Percentiles rank a stretch among this genome's conserved stretches.
Conservation (phyloP, 2,797 vertebrate species). For the Ctenopoma multispine region DNA sequence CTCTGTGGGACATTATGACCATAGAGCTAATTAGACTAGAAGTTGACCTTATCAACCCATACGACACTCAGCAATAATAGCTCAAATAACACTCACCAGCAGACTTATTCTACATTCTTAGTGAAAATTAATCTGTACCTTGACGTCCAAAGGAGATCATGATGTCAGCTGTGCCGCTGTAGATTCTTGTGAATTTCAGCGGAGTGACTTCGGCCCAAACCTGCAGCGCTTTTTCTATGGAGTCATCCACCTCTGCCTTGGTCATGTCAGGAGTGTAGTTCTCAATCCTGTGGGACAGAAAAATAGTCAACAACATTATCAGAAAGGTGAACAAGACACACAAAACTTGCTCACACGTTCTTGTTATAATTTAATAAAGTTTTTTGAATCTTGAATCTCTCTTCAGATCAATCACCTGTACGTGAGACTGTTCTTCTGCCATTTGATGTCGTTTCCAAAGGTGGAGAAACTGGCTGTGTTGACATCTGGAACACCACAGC, state of each 20-base stretch:
- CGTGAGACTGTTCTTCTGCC: slow-evolving; percentile 86
- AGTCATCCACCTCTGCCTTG: slow-evolving; percentile 85
- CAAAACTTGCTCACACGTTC: not conserved
- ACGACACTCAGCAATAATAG: no score
- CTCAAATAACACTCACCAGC: no score
- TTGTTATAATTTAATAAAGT: no score
- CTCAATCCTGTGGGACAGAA: slow-evolving; percentile 84
- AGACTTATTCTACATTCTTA: no score
- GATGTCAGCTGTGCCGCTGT: slow-evolving; percentile 89
- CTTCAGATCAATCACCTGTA: slow-evolving; percentile 86
- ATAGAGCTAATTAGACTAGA: not conserved
- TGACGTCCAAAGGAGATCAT: slow-evolving; percentile 89
- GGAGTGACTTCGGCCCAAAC: slow-evolving; percentile 93
- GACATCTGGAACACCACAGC: slow-evolving; percentile 90
- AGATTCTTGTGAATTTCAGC: slow-evolving; percentile 86
- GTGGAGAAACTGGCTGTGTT: slow-evolving; percentile 76
- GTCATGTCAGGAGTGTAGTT: slow-evolving; percentile 93
- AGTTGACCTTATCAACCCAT: not conserved
- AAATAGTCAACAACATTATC: not conserved
- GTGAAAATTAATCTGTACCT: not conserved
- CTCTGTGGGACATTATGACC: not conserved
- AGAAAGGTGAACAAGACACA: not conserved
- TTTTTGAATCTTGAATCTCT: no score
- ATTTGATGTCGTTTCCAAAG: slow-evolving; percentile 79
- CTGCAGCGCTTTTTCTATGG: slow-evolving; percentile 86